Percentiles rank a stretch among this genome's conserved stretches.
Conservation (phyloP, 2,888 invertebrate species). For the Aspidiotus destructor region DNA sequence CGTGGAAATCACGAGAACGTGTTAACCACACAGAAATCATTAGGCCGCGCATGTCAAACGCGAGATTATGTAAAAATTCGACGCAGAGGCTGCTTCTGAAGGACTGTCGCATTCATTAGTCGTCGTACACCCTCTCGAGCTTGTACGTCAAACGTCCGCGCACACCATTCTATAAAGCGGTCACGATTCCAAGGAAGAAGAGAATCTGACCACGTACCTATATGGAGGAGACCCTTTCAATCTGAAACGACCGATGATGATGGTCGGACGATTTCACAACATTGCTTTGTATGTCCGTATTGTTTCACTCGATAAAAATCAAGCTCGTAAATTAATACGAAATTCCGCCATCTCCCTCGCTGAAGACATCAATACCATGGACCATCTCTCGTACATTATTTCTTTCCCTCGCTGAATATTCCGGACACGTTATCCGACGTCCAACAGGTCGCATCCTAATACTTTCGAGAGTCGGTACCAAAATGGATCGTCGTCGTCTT, state of each 20-base stretch:
- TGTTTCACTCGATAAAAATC: constrained; percentile 1
- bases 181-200: too few species aligned
- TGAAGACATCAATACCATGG: constrained; percentile 1
- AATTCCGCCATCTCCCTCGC: not conserved
- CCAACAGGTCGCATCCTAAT: constrained; percentile 26
- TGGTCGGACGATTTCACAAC: not conserved
- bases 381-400: constrained; percentile 3
- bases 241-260: not conserved
- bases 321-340: not conserved
- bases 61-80: constrained; percentile 1
- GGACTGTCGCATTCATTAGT: too few species aligned
- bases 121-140: too few species aligned
- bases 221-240: not conserved
- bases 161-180: too few species aligned
- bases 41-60: constrained; percentile 1
- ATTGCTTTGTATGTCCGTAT: not conserved
- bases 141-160: too few species aligned
- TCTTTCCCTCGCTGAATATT: constrained; percentile 13
- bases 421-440: constrained; percentile 18
- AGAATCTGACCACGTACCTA: too few species aligned
- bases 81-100: not conserved
- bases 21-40: constrained; percentile 1
- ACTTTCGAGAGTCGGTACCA: constrained; percentile 4
- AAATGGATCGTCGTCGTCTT: constrained; percentile 1
- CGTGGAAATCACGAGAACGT: constrained; percentile 4